Evolutionary conservation across 2,888 invertebrate genomes (phyloP).

Genomic region (Agonum fuliginosum): DNA sequence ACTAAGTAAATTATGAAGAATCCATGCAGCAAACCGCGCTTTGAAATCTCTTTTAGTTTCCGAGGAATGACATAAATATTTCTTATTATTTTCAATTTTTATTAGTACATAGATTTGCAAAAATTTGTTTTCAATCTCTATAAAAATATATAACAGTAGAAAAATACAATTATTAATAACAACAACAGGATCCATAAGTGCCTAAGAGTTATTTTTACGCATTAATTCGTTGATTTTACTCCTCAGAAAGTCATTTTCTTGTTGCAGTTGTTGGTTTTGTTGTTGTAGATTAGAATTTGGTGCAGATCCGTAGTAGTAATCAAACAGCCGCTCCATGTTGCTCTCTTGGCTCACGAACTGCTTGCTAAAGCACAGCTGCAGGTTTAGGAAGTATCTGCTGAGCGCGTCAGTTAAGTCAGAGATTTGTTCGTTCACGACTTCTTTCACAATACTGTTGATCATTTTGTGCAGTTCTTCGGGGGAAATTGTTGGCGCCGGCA

Average conservation of each 20-base stretch:
- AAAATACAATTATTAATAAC: constrained; percentile 13
- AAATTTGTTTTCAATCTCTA: not conserved
- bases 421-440: constrained; percentile 40
- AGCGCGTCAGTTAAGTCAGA: constrained; percentile 42
- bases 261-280: constrained; percentile 20
- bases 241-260: constrained; percentile 51
- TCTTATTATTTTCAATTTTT: not conserved
- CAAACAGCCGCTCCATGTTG: constrained; percentile 61
- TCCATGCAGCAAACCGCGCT: too few relatives aligned
- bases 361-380: constrained; percentile 68
- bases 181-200: not conserved
- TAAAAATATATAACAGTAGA: not conserved
- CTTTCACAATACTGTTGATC: constrained; percentile 20
- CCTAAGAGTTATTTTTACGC: not conserved
- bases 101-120: not conserved
- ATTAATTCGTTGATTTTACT: constrained; percentile 45
- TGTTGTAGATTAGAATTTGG: constrained; percentile 17
- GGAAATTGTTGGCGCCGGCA: not conserved
- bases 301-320: not conserved
- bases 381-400: constrained; percentile 66
- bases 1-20: too few relatives aligned
- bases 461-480: constrained; percentile 8
- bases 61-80: too few relatives aligned
- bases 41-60: too few relatives aligned
- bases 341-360: constrained; percentile 69